Evolutionary conservation across 2,888 invertebrate species (phyloP).

Genomic region (Stictocephala bisonia): DNA sequence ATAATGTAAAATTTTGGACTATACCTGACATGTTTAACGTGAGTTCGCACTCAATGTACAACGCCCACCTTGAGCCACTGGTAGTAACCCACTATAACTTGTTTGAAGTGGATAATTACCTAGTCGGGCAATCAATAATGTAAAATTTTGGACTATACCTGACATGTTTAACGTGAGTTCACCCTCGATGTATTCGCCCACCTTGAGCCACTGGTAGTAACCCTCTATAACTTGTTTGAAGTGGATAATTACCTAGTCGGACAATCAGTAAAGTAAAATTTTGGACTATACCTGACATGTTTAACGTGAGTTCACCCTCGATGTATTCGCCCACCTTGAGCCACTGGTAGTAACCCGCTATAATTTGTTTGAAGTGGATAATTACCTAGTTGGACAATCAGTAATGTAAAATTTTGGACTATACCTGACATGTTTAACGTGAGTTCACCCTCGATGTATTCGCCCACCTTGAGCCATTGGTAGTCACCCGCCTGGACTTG

Average conservation of each 20-base stretch:
- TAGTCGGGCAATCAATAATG: too few relatives aligned
- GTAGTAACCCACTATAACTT: too few relatives aligned
- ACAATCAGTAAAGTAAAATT: too few relatives aligned
- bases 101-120: too few relatives aligned
- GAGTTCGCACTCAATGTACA: too few relatives aligned
- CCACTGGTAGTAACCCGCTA: conserved; percentile 82
- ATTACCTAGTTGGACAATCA: too few relatives aligned
- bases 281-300: conserved; percentile 87
- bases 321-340: conserved; percentile 88
- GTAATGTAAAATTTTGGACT: too few relatives aligned
- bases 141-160: too few relatives aligned
- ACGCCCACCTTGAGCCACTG: too few relatives aligned
- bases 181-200: conserved; percentile 88
- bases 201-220: conserved; percentile 84
- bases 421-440: conserved; percentile 83
- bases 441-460: conserved; percentile 85
- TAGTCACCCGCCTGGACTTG: conserved; percentile 78
- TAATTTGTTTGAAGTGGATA: conserved; percentile 89
- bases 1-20: too few relatives aligned
- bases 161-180: conserved; percentile 80
- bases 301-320: conserved; percentile 81
- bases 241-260: too few relatives aligned
- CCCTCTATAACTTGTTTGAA: conserved; percentile 84
- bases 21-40: too few relatives aligned
- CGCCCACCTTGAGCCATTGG: conserved; percentile 88